Evolutionary conservation across 2,797 vertebrate genomes (phyloP).

Genomic region (Ficedula albicollis): DNA sequence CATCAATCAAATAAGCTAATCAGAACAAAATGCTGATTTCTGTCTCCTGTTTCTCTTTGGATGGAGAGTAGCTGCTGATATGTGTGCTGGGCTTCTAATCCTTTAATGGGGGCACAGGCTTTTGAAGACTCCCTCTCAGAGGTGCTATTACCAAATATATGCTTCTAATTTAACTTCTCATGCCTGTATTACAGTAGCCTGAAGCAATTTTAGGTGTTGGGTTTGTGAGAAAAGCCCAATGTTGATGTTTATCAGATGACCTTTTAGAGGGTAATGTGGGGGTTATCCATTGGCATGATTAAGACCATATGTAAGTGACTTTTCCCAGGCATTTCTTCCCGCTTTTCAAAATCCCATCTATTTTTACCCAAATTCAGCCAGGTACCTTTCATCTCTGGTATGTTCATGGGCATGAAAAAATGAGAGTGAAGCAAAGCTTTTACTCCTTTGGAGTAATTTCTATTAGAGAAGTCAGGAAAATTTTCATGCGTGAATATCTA

Average conservation of each 20-base stretch:
- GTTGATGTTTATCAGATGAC: conserved; percentile 93
- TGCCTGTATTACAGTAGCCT: conserved; percentile 78
- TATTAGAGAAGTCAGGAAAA: background rate
- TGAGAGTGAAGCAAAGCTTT: background rate
- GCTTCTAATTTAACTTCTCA: conserved; percentile 83
- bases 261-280: conserved; percentile 84
- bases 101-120: conserved; percentile 38
- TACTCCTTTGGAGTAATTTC: background rate
- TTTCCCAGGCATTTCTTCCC: conserved; percentile 61
- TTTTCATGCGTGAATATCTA: background rate
- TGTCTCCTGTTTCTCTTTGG: conserved; percentile 33
- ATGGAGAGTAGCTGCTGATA: background rate
- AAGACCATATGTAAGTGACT: conserved; percentile 78
- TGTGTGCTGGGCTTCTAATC: conserved; percentile 37
- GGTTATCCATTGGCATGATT: conserved; percentile 84
- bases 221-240: conserved; percentile 86
- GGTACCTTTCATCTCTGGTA: conserved; percentile 37
- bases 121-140: conserved; percentile 54
- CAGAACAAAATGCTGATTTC: conserved; percentile 64
- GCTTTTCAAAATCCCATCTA: conserved; percentile 46
- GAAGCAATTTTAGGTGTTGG: conserved; percentile 80
- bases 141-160: conserved; percentile 84
- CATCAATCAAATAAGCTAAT: conserved; percentile 24
- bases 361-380: conserved; percentile 27
- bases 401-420: conserved; percentile 17